Evolutionary conservation across 1,140 invertebrate species (phyloP), one percentile per base, ranked within the genome.

Genomic region (Ceratosolen fusciceps): DNA sequence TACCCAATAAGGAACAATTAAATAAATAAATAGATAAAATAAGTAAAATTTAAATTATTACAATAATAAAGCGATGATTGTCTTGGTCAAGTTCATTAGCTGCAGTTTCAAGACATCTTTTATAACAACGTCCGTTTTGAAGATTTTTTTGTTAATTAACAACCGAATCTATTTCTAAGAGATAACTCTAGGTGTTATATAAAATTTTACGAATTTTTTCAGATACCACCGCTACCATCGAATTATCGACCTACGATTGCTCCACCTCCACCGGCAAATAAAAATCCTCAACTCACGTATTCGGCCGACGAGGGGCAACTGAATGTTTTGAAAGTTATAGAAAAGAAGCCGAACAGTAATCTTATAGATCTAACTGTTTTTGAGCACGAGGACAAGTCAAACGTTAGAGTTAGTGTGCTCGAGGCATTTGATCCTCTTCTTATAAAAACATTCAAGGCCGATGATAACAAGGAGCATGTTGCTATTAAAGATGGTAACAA

Each of bases 371-470:
- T 93, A 77, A 90, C 85, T 78, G 85, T 85, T 70, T 92, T 87
- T 73, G 90, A 91, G 56, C 82, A 84, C 24, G 87, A 88, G 24
- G 88, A 91, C 72, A 92, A 92, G 87, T 92, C 92, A 84, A 93
- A 92, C 88, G 93, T 94, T 80, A 91, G 94, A 87, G 94, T 95
- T 78, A 95, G 95, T 88, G 94, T 96, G 80, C 88, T 96, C 83
- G 95, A 96, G 89, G 95, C 94, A 74, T 96, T 96, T 89, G 95
- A 96, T 92, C 95, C 95, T 80, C 91, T 97, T 86, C 91, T 95
- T 81, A 92, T 91, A 70, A 90, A 92, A 86, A 91, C 88, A 81
- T 92, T 91, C 67, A 89, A 92, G 86, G 91, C 88, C 84, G 89
- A 91, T 70, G 85, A 86, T 65, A 74, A 75, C 54, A 84, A 86